These are phyloP conservation scores for Eupeodes luniger DNA, from an alignment of 2,888 invertebrate species.

Conservation along the genomic window DNA sequence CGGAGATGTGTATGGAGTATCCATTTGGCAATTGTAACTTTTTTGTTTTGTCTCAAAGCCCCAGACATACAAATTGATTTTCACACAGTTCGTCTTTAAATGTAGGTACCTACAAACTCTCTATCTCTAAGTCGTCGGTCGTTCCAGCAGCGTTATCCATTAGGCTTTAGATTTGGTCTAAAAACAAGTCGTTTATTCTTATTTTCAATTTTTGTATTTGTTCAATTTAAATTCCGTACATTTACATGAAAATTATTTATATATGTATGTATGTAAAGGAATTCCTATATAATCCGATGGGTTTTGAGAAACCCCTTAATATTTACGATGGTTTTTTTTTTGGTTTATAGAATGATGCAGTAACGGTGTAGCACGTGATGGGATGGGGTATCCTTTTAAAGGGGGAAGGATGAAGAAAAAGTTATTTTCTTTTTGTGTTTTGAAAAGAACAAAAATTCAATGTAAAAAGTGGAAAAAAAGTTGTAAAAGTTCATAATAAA, in stretches of 20 bases:
- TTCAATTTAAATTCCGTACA: constrained; percentile 22
- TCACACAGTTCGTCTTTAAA: not conserved
- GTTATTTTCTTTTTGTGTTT: not conserved
- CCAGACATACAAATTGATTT: constrained; percentile 18
- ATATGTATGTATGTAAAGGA: not conserved
- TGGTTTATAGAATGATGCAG: not conserved
- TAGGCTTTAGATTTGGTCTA: not conserved
- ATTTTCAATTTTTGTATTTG: not conserved
- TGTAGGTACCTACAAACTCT: too few relatives aligned
- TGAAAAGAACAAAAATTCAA: not conserved
- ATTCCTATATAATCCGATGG: not conserved
- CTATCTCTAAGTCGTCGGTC: too few relatives aligned
- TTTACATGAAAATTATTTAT: constrained; percentile 10
- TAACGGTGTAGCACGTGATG: not conserved
- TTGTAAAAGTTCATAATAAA: constrained; percentile 10
- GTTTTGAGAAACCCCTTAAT: constrained; percentile 9
- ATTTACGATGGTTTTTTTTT: not conserved
- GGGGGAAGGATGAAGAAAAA: not conserved
- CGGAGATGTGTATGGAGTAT: not conserved
- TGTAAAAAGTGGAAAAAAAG: not conserved
- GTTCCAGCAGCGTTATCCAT: not conserved
- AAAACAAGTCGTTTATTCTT: not conserved
- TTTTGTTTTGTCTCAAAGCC: not conserved
- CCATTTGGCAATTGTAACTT: not conserved
- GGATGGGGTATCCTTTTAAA: not conserved